phyloP scores from a whole-genome alignment of 2,888 invertebrate genomes.

The Morpho deidamia region DNA sequence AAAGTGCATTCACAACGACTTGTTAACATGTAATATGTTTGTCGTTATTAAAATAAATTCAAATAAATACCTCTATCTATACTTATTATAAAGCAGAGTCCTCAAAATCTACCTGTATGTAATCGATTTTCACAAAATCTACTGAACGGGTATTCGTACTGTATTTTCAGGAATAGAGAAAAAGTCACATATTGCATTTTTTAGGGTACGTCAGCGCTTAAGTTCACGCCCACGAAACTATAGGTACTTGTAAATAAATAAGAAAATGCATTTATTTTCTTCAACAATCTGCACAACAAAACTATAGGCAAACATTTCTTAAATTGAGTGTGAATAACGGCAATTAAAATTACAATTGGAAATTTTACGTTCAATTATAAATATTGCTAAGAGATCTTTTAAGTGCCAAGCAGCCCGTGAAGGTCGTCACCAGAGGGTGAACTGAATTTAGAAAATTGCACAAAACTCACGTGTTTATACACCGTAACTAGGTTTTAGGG shows the following conservation, averaged over 20 bases:
- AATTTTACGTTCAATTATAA: slow-evolving; percentile 7
- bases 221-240: no score
- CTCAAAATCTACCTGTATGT: no score
- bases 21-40: no score
- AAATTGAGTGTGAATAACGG: slow-evolving; percentile 12
- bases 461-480: slow-evolving; percentile 9
- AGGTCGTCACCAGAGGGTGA: slow-evolving; percentile 22
- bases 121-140: no score
- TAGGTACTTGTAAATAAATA: background rate
- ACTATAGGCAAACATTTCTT: background rate
- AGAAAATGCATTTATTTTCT: background rate
- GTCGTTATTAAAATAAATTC: no score
- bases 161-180: no score
- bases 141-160: no score
- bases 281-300: background rate
- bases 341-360: slow-evolving; percentile 11
- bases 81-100: no score
- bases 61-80: no score
- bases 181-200: no score
- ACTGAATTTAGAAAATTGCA: slow-evolving; percentile 14
- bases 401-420: slow-evolving; percentile 25
- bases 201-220: no score
- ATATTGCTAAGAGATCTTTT: slow-evolving; percentile 19
- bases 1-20: no score
- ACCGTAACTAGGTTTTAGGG: slow-evolving; percentile 11